A percentile compares a stretch with the other conserved stretches of the same genome.
Evolutionary conservation across 1,140 invertebrate species (phyloP).

Genomic region (Planococcus citri): DNA sequence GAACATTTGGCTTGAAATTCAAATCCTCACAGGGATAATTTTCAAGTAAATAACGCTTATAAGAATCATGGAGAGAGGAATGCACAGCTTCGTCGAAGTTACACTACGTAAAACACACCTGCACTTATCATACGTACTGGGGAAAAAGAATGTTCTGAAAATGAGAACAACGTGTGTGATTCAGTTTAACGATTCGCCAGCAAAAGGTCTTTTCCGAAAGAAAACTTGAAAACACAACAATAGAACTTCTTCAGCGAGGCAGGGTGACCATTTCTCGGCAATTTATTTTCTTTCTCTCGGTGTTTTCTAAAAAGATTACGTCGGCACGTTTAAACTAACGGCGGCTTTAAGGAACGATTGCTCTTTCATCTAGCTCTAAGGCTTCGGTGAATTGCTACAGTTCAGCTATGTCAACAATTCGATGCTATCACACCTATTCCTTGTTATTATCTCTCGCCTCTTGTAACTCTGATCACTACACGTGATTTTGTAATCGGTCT

Average conservation of each 20-base stretch:
- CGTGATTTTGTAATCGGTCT: too few relatives aligned
- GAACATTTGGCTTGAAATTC: too few relatives aligned
- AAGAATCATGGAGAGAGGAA: too few relatives aligned
- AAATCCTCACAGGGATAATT: too few relatives aligned
- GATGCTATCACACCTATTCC: neutral
- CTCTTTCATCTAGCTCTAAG: neutral
- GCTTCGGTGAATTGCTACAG: constrained; percentile 5
- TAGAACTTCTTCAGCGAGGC: neutral
- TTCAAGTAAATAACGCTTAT: too few relatives aligned
- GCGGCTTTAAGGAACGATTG: neutral
- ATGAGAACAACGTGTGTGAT: neutral
- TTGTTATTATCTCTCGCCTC: neutral
- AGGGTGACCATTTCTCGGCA: neutral
- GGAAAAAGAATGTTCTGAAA: neutral
- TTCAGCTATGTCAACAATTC: neutral
- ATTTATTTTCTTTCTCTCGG: neutral
- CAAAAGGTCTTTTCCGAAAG: neutral
- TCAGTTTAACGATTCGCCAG: neutral
- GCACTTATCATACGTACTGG: too few relatives aligned
- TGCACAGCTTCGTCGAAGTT: too few relatives aligned
- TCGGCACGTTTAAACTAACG: constrained; percentile 4
- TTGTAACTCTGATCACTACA: too few relatives aligned
- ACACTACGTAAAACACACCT: too few relatives aligned
- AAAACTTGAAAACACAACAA: constrained; percentile 4
- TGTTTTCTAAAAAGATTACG: constrained; percentile 3